Conservation (phyloP, 2,113 vertebrate genomes). For the Psilopogon haemacephalus region DNA sequence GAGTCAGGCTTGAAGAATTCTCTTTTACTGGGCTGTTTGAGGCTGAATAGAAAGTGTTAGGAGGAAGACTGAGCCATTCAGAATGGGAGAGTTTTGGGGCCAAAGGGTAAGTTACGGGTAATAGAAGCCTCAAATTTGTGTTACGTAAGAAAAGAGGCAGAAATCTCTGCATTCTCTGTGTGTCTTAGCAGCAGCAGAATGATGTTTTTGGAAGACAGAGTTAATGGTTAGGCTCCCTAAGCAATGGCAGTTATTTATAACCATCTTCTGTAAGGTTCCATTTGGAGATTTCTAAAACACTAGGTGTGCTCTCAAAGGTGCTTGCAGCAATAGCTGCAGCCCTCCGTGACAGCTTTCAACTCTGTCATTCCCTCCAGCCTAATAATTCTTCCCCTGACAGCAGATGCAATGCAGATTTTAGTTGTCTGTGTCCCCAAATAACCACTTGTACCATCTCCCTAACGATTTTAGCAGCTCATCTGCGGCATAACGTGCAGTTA, state of each 20-base stretch:
- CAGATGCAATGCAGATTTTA: background rate
- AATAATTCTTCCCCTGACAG: background rate
- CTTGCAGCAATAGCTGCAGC: background rate
- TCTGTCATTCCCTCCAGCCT: background rate
- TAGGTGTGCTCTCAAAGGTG: background rate
- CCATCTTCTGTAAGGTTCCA: background rate
- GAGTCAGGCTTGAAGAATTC: background rate
- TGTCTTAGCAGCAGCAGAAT: background rate
- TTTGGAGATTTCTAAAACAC: background rate
- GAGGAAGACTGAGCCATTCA: accelerated
- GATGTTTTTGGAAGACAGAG: background rate
- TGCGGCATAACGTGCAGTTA: background rate
- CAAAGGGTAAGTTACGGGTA: background rate
- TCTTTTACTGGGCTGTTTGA: background rate
- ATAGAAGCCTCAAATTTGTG: background rate
- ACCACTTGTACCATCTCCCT: background rate
- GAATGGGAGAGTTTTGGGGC: background rate
- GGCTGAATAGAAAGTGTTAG: background rate
- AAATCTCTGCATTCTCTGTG: background rate
- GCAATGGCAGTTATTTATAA: background rate
- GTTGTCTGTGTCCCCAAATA: background rate
- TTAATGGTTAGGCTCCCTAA: background rate
- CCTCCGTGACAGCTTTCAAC: background rate
- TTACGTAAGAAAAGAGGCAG: background rate
- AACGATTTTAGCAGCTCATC: conserved; percentile 1